phyloP scores from a whole-genome alignment of 2,113 vertebrate species.

The Emydocephalus ijimae region DNA sequence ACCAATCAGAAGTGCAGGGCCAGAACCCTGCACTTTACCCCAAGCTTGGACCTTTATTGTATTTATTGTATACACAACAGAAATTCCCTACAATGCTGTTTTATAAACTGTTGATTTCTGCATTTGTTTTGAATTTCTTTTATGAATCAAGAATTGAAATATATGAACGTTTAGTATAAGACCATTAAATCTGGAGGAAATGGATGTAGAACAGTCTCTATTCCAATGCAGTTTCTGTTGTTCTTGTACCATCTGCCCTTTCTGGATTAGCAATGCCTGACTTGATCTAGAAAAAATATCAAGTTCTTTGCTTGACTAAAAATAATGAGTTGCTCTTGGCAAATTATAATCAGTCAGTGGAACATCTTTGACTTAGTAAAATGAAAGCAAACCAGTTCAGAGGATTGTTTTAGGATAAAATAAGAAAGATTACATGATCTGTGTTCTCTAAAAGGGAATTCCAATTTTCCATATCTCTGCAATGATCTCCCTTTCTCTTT shows the following conservation, averaged over 20 bases:
- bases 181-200: background rate
- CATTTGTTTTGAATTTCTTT: background rate
- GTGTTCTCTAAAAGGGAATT: background rate
- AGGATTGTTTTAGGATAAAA: constrained; percentile 11
- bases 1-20: too few species aligned
- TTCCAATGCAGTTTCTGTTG: background rate
- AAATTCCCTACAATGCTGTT: background rate
- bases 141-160: background rate
- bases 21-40: too few species aligned
- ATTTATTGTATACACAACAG: too few species aligned
- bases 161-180: background rate
- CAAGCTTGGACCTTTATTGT: too few species aligned
- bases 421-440: background rate
- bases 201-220: background rate
- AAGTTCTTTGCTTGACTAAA: background rate
- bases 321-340: background rate
- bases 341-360: constrained; percentile 1
- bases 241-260: background rate
- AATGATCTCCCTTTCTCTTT: background rate
- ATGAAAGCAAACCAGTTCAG: constrained; percentile 4
- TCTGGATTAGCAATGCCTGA: background rate
- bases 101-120: background rate
- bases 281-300: background rate
- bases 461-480: background rate
- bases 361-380: background rate